A percentile compares a stretch with the other conserved stretches of the same genome.
Conservation (phyloP, 2,888 invertebrate genomes). For the Stenoptilia bipunctidactyla region DNA sequence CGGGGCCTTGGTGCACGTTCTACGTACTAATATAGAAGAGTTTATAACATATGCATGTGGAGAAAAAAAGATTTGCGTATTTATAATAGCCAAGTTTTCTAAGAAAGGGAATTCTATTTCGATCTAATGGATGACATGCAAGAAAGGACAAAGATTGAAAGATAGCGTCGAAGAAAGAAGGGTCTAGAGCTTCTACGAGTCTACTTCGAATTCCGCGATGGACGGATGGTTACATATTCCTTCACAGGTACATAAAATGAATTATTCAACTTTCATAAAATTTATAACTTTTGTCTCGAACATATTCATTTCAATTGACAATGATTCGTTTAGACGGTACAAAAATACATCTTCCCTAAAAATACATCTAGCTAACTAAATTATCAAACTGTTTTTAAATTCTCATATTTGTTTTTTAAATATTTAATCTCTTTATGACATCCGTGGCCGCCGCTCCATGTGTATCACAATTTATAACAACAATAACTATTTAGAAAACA, state of each 20-base stretch:
- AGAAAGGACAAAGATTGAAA: too few species aligned
- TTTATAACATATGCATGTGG: too few species aligned
- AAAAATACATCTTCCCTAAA: conserved; percentile 54
- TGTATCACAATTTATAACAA: conserved; percentile 50
- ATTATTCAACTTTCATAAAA: conserved; percentile 16
- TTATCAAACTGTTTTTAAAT: conserved; percentile 33
- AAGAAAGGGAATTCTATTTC: too few species aligned
- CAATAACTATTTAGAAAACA: conserved; percentile 16
- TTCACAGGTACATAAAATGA: conserved; percentile 52
- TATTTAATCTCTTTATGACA: conserved; percentile 10
- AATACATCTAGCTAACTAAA: conserved; percentile 48
- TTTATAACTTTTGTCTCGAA: conserved; percentile 10
- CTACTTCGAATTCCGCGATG: conserved; percentile 50
- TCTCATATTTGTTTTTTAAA: conserved; percentile 23
- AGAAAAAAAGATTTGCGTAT: too few species aligned
- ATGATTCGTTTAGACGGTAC: conserved; percentile 37
- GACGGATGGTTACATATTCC: conserved; percentile 48
- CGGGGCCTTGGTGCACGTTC: too few species aligned
- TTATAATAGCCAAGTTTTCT: too few species aligned
- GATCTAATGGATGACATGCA: too few species aligned
- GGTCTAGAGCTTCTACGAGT: conserved; percentile 42
- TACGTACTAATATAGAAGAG: too few species aligned
- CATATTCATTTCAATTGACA: conserved; percentile 36
- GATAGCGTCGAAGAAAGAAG: conserved; percentile 9
- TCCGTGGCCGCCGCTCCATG: conserved; percentile 40